Conservation (phyloP, 2,113 vertebrate species). For the Caretta caretta region DNA sequence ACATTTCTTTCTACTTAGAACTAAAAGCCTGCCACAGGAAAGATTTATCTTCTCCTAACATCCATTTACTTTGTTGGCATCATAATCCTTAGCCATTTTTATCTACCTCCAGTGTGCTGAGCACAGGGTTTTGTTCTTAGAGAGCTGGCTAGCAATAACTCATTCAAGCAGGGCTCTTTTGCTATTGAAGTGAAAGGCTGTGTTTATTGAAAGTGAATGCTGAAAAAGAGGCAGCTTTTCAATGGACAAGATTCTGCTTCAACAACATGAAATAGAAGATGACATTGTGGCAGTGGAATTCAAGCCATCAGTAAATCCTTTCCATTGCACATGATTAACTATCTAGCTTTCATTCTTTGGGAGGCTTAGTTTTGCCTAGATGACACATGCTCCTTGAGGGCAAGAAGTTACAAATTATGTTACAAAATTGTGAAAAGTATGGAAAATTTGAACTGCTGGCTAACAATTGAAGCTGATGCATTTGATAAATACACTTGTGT, state of each 20-base stretch:
- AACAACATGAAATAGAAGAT: not conserved
- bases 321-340: conserved; percentile 66
- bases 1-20: not conserved
- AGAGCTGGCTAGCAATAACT: not conserved
- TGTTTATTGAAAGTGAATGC: not conserved
- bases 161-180: not conserved
- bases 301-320: conserved; percentile 37
- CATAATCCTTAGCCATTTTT: not conserved
- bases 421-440: conserved; percentile 55
- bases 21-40: not conserved
- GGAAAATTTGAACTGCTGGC: conserved; percentile 49
- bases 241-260: conserved; percentile 1
- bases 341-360: conserved; percentile 61
- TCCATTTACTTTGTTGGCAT: not conserved
- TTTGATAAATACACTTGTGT: conserved; percentile 14
- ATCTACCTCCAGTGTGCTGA: not conserved
- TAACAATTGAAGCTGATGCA: not conserved
- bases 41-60: not conserved
- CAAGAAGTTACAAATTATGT: conserved; percentile 63
- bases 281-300: conserved; percentile 21
- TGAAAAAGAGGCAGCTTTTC: conserved; percentile 4
- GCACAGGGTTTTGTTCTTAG: not conserved
- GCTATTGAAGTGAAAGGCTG: not conserved
- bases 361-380: conserved; percentile 67
- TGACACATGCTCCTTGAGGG: conserved; percentile 66